These are phyloP conservation scores for Ricordea florida DNA, from an alignment of 92 coral and sea anemone genomes.

Conservation along the genomic window DNA sequence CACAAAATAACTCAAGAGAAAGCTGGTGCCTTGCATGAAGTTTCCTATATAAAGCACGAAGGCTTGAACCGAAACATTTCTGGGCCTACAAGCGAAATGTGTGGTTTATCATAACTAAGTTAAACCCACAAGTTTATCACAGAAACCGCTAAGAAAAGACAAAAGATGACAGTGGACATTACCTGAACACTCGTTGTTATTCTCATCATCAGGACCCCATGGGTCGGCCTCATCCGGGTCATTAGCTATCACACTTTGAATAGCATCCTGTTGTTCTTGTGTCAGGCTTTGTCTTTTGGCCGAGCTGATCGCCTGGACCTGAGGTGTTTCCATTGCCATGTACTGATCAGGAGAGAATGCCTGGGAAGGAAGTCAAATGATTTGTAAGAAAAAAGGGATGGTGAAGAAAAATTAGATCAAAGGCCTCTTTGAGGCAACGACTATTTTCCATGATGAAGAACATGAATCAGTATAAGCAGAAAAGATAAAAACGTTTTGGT, in stretches of 20 bases:
- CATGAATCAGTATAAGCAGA: too few species aligned
- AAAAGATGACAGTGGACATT: background rate
- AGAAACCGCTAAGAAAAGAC: too few species aligned
- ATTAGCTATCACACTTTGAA: slow-evolving; percentile 65
- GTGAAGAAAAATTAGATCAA: background rate
- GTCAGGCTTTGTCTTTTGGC: slow-evolving; percentile 59
- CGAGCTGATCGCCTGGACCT: slow-evolving; percentile 83
- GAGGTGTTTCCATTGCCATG: slow-evolving; percentile 87
- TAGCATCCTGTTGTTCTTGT: slow-evolving; percentile 78
- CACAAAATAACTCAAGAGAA: too few species aligned
- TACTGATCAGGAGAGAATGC: slow-evolving; percentile 83
- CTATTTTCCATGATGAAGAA: too few species aligned
- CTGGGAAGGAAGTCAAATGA: slow-evolving; percentile 29
- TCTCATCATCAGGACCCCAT: slow-evolving; percentile 83
- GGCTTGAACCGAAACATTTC: too few species aligned
- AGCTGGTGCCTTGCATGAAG: too few species aligned
- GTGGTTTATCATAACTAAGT: background rate
- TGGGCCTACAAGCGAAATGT: too few species aligned
- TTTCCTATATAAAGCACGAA: too few species aligned
- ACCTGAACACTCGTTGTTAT: slow-evolving; percentile 16
- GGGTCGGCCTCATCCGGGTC: slow-evolving; percentile 96
- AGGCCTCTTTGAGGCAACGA: too few species aligned
- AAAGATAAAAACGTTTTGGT: too few species aligned
- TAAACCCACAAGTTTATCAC: background rate
- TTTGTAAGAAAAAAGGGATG: background rate